phyloP scores from a whole-genome alignment of 2,113 vertebrate species.

The Crotalus helleri region DNA sequence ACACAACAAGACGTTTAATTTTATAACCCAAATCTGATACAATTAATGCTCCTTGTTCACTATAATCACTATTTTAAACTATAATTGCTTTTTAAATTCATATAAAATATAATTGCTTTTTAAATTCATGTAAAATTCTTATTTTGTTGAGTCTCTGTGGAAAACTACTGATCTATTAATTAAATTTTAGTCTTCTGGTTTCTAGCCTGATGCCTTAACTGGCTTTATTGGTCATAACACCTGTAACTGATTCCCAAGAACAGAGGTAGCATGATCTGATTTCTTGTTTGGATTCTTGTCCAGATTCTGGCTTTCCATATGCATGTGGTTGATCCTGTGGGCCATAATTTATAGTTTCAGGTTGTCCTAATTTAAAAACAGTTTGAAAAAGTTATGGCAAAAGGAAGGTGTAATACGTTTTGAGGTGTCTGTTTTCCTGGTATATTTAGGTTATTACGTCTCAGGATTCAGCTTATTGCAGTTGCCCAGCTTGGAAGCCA shows the following conservation, averaged over 20 bases:
- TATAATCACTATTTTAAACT: slow-evolving; percentile 17
- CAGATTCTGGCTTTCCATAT: background rate
- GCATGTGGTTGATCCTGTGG: background rate
- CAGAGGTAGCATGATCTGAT: background rate
- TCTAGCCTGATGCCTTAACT: background rate
- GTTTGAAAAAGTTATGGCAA: background rate
- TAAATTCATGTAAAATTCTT: slow-evolving; percentile 9
- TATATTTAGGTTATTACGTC: slow-evolving; percentile 6
- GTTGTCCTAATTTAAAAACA: background rate
- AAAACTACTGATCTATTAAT: background rate
- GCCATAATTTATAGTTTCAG: background rate
- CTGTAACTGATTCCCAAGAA: background rate
- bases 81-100: slow-evolving; percentile 36
- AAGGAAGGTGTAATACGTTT: background rate
- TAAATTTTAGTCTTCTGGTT: background rate
- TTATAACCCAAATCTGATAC: slow-evolving; percentile 5
- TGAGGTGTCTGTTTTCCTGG: background rate
- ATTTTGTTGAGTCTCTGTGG: background rate
- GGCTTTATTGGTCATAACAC: background rate
- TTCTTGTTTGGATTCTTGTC: background rate
- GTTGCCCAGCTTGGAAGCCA: slow-evolving; percentile 19
- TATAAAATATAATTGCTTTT: slow-evolving; percentile 29
- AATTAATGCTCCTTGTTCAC: background rate
- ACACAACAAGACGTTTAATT: background rate
- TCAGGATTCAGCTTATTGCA: slow-evolving; percentile 4